Evolutionary conservation across 2,888 invertebrate species (phyloP).

Genomic region (Stenurella melanura): DNA sequence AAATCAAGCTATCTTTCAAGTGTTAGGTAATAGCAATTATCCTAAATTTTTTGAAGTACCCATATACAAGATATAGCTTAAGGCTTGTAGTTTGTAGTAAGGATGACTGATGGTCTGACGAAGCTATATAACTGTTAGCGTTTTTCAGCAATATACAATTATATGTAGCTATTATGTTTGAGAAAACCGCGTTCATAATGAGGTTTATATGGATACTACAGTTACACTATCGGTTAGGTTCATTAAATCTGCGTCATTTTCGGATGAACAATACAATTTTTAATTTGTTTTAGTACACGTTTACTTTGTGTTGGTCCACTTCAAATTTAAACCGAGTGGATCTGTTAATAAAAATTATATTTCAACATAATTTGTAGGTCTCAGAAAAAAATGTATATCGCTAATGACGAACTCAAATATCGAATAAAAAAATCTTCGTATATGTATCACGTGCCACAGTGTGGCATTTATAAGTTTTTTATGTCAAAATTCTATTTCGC

Average conservation of each 20-base stretch:
- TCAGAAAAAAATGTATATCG: too few relatives aligned
- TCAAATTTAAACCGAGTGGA: too few relatives aligned
- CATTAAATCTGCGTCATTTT: background rate
- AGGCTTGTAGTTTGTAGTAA: constrained; percentile 3
- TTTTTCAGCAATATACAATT: constrained; percentile 7
- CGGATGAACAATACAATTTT: constrained; percentile 1
- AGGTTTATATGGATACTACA: constrained; percentile 4
- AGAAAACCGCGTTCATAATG: constrained; percentile 6
- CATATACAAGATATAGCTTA: background rate
- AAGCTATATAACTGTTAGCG: constrained; percentile 7
- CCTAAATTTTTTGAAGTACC: background rate
- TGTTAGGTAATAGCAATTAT: constrained; percentile 7
- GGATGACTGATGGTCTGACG: constrained; percentile 7
- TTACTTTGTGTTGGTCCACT: background rate
- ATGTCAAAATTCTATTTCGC: too few relatives aligned
- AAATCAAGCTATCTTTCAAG: background rate
- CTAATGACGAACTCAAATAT: too few relatives aligned
- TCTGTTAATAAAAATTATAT: too few relatives aligned
- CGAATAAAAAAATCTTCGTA: too few relatives aligned
- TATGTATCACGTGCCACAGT: too few relatives aligned
- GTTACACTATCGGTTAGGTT: constrained; percentile 2
- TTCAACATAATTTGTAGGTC: too few relatives aligned
- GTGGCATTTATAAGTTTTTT: too few relatives aligned
- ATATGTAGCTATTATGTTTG: background rate
- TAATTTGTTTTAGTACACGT: background rate